phyloP scores from a whole-genome alignment of 2,113 vertebrate species.

The Thermophis baileyi region DNA sequence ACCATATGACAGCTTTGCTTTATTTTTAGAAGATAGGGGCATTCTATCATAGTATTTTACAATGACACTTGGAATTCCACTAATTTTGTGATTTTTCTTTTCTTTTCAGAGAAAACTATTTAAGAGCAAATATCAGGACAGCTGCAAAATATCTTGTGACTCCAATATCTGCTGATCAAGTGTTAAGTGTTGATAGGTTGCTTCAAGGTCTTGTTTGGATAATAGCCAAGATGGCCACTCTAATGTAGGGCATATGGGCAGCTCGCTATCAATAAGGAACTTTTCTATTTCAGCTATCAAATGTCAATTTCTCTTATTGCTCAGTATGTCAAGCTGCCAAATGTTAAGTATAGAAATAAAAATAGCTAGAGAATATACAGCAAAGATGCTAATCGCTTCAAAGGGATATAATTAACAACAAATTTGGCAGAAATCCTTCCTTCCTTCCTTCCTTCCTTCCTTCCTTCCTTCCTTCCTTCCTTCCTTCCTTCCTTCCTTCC shows the following conservation, averaged over 20 bases:
- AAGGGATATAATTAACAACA: background rate
- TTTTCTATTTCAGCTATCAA: background rate
- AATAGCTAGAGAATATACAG: background rate
- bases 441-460: background rate
- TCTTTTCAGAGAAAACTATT: background rate
- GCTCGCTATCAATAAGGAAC: background rate
- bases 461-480: background rate
- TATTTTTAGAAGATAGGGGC: background rate
- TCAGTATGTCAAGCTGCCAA: background rate
- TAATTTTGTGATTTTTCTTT: background rate
- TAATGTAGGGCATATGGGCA: background rate
- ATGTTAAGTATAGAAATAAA: background rate
- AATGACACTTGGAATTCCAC: background rate
- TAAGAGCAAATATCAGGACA: background rate
- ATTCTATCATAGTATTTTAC: background rate
- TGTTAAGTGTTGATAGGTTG: background rate
- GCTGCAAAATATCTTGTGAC: background rate
- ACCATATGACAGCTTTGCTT: background rate
- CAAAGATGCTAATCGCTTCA: background rate
- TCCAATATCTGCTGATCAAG: background rate
- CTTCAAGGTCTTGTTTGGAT: background rate
- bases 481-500: background rate
- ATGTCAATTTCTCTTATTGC: background rate
- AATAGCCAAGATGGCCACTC: background rate
- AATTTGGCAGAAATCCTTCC: background rate